Evolutionary conservation across 35 echinoderm and acorn worm species (phyloP).

Genomic region (Lytechinus variegatus): DNA sequence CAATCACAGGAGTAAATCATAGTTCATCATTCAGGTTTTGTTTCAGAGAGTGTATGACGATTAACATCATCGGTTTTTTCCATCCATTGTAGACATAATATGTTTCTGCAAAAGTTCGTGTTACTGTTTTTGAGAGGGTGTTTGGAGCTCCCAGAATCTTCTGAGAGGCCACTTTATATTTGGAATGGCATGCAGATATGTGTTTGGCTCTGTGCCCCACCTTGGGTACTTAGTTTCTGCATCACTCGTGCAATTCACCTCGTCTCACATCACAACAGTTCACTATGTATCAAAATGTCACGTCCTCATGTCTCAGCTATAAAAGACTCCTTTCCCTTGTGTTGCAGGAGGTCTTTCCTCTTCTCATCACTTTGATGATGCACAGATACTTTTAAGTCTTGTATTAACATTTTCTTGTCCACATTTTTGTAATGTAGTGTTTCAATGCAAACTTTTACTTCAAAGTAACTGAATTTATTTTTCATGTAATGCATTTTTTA

Average conservation of each 20-base stretch:
- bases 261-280: neutral
- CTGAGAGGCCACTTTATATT: neutral
- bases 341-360: neutral
- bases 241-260: neutral
- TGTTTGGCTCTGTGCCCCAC: neutral
- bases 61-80: too few relatives aligned
- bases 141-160: neutral
- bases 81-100: neutral
- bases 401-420: too few relatives aligned
- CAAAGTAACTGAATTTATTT: too few relatives aligned
- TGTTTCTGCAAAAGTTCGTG: neutral
- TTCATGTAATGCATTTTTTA: too few relatives aligned
- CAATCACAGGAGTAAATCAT: too few relatives aligned
- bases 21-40: too few relatives aligned
- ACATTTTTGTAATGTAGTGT: too few relatives aligned
- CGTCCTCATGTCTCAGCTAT: neutral
- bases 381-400: neutral
- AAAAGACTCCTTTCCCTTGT: neutral
- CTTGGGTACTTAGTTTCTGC: neutral
- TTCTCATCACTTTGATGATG: neutral
- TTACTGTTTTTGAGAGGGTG: neutral
- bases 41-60: too few relatives aligned
- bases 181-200: conserved; percentile 6
- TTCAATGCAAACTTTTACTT: too few relatives aligned
- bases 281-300: neutral